Evolutionary conservation across 2,888 invertebrate species (phyloP).

Genomic region (Sericinus montela): DNA sequence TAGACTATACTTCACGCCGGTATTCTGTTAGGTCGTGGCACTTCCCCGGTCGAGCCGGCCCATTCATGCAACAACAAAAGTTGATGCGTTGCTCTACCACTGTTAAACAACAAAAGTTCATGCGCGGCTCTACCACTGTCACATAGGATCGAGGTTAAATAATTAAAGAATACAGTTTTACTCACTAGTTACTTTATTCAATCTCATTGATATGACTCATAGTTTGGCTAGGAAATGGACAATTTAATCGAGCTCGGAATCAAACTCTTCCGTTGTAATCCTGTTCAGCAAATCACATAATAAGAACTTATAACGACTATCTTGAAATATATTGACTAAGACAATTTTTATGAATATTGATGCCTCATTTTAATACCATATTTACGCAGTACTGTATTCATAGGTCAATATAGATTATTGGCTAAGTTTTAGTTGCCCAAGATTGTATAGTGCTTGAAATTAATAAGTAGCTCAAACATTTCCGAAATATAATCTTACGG

Average conservation of each 20-base stretch:
- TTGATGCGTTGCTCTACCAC: no score
- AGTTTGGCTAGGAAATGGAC: constrained; percentile 72
- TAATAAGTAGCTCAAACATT: constrained; percentile 5
- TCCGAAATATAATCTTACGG: constrained; percentile 10
- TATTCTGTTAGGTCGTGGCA: no score
- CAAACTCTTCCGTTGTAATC: constrained; percentile 27
- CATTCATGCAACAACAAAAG: no score
- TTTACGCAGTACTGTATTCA: constrained; percentile 2
- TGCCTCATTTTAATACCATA: no score
- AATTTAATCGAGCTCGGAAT: constrained; percentile 44
- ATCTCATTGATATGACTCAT: constrained; percentile 77
- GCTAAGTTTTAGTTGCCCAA: constrained; percentile 17
- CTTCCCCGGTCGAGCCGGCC: no score
- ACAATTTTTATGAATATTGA: no score
- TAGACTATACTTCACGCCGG: no score
- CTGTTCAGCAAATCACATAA: no score
- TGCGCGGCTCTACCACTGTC: no score
- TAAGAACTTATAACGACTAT: no score
- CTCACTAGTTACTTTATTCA: constrained; percentile 72
- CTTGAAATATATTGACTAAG: no score
- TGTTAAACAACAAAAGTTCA: no score
- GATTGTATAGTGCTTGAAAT: constrained; percentile 20
- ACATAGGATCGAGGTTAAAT: constrained; percentile 10
- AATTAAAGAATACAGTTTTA: constrained; percentile 34
- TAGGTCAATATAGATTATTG: not conserved